Conservation (phyloP, 2,888 invertebrate species). For the Parasteatoda lunata region DNA sequence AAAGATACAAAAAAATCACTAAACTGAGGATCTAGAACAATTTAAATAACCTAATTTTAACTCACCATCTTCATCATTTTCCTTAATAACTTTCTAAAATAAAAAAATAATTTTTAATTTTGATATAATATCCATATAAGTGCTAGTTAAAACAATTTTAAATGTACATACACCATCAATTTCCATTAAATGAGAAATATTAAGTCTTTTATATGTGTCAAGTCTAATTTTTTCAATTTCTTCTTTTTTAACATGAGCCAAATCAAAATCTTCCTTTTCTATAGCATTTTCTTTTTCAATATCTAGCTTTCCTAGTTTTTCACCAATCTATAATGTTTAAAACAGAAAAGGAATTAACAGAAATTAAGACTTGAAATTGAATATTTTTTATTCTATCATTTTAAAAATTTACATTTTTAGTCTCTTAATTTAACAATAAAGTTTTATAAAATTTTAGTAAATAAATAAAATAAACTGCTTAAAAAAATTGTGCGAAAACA, state of each 20-base stretch:
- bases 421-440: too few relatives aligned
- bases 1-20: too few relatives aligned
- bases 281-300: conserved; percentile 94
- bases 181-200: conserved; percentile 86
- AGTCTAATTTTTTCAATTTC: conserved; percentile 89
- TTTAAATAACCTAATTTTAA: background rate
- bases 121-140: background rate
- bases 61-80: conserved; percentile 51
- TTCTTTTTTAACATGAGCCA: conserved; percentile 89
- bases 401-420: too few relatives aligned
- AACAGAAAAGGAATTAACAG: background rate
- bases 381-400: too few relatives aligned
- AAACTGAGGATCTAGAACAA: too few relatives aligned
- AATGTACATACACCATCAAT: conserved; percentile 80
- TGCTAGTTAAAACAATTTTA: background rate
- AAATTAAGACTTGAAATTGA: too few relatives aligned
- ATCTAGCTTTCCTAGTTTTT: conserved; percentile 91
- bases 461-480: too few relatives aligned
- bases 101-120: background rate
- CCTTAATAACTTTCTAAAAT: conserved; percentile 42
- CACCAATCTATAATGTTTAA: conserved; percentile 80
- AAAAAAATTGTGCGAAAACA: too few relatives aligned
- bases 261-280: conserved; percentile 92
- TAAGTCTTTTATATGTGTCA: conserved; percentile 83
- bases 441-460: too few relatives aligned